Evolutionary conservation across 2,113 vertebrate genomes (phyloP).

Genomic region (Apus apus): DNA sequence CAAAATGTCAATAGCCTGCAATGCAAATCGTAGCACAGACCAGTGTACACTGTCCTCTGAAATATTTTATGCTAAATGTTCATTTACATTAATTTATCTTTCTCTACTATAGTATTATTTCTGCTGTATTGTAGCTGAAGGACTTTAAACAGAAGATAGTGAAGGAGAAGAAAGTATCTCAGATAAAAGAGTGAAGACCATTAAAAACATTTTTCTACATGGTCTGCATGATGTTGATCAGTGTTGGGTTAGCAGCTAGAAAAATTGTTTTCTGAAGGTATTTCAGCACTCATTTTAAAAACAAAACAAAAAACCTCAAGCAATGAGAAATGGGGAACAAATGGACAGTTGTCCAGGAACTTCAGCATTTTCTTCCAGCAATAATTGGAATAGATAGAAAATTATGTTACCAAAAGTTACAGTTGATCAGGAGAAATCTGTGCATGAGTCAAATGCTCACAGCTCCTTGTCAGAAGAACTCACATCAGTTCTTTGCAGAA

Average conservation of each 20-base stretch:
- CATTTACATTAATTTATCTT: neutral
- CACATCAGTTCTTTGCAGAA: neutral
- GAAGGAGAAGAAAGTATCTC: neutral
- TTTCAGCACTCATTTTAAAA: neutral
- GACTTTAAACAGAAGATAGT: neutral
- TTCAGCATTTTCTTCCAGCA: neutral
- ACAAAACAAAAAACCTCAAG: neutral
- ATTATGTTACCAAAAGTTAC: neutral
- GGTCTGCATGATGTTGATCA: neutral
- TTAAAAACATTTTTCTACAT: neutral
- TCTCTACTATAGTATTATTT: neutral
- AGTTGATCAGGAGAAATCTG: neutral
- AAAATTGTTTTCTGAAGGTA: neutral
- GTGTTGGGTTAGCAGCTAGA: neutral
- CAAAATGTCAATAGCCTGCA: neutral
- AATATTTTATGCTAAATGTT: neutral
- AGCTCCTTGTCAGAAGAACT: neutral
- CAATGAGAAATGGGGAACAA: neutral
- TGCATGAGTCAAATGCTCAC: neutral
- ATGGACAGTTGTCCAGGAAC: neutral
- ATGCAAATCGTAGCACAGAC: neutral
- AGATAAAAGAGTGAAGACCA: neutral
- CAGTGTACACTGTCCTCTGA: fast-evolving
- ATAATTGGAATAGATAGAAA: neutral
- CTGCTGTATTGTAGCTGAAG: neutral